These are phyloP conservation scores for Goniozus legneri DNA, from an alignment of 1,140 invertebrate species.

Conservation along the genomic window DNA sequence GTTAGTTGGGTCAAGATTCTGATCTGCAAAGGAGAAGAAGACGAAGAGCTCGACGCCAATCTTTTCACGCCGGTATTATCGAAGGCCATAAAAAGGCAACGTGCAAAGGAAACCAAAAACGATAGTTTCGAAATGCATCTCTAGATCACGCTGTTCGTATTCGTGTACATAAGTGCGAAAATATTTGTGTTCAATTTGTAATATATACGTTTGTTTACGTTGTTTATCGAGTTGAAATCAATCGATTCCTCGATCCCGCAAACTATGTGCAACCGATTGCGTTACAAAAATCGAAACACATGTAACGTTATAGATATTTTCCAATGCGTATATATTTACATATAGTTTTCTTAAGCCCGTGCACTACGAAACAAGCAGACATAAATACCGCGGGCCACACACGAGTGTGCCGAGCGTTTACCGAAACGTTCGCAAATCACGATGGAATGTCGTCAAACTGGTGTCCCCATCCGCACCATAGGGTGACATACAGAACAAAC, in stretches of 20 bases:
- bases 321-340: too few species aligned
- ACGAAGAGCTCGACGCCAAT: slow-evolving; percentile 54
- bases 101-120: not conserved
- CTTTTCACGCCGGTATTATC: slow-evolving; percentile 60
- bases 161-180: too few species aligned
- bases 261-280: too few species aligned
- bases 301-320: too few species aligned
- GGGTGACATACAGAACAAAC: slow-evolving; percentile 45
- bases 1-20: slow-evolving; percentile 51
- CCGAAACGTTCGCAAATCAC: slow-evolving; percentile 50
- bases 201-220: too few species aligned
- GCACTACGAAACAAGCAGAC: slow-evolving; percentile 16
- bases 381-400: slow-evolving; percentile 20
- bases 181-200: too few species aligned
- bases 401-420: slow-evolving; percentile 33
- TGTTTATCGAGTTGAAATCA: too few species aligned
- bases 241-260: too few species aligned
- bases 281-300: too few species aligned
- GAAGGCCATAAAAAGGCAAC: not conserved
- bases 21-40: slow-evolving; percentile 27
- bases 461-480: slow-evolving; percentile 34
- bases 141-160: too few species aligned
- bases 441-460: slow-evolving; percentile 48
- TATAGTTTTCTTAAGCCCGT: too few species aligned
- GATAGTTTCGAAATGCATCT: not conserved